Conservation (phyloP, 2,113 vertebrate species). For the Cyanocitta stelleri region DNA sequence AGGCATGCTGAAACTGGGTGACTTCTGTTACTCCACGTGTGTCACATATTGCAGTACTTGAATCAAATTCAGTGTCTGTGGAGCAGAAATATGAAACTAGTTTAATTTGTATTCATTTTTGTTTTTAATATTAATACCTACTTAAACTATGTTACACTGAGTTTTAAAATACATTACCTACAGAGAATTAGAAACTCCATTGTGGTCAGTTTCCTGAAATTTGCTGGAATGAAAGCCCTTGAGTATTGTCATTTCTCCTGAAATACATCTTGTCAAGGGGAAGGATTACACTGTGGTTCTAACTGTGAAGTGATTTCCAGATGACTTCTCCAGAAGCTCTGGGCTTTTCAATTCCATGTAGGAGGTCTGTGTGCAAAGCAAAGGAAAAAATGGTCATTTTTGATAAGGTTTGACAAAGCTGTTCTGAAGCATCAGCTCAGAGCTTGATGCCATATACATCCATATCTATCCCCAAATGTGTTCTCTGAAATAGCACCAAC, state of each 20-base stretch:
- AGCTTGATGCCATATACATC: neutral
- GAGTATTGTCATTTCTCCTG: neutral
- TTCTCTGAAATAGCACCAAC: neutral
- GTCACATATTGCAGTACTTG: accelerated
- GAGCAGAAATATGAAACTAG: neutral
- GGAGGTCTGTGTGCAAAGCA: neutral
- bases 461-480: neutral
- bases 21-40: neutral
- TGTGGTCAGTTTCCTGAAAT: neutral
- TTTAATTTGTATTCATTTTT: neutral
- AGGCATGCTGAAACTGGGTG: neutral
- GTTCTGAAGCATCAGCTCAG: neutral
- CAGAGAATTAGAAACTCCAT: neutral
- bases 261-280: neutral
- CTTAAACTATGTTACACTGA: neutral
- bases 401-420: neutral
- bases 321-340: neutral
- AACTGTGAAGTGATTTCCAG: neutral
- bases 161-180: neutral
- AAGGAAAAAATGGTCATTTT: neutral
- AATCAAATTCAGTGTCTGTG: neutral
- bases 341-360: neutral
- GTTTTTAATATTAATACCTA: neutral
- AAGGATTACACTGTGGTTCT: neutral
- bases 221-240: neutral